Conservation (phyloP, 2,888 invertebrate genomes). For the Morpho achilles region DNA sequence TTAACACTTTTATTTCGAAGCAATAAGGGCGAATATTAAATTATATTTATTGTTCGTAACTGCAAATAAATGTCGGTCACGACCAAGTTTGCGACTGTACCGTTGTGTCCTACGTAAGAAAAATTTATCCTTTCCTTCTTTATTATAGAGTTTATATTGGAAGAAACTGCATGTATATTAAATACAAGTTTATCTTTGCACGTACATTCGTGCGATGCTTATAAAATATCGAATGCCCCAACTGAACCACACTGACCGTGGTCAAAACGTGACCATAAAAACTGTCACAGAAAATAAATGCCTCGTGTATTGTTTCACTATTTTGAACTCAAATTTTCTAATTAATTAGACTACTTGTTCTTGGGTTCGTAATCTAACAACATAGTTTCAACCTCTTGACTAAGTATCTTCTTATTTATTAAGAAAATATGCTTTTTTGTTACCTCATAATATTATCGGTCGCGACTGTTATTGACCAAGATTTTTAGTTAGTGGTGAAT, state of each 20-base stretch:
- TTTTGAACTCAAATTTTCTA: constrained; percentile 23
- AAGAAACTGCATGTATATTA: background rate
- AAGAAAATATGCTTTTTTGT: constrained; percentile 15
- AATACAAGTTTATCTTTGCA: constrained; percentile 31
- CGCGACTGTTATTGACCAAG: background rate
- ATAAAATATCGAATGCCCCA: constrained; percentile 46
- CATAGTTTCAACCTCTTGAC: constrained; percentile 28
- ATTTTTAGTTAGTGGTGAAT: background rate
- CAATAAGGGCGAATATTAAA: constrained; percentile 21
- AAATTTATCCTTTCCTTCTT: background rate
- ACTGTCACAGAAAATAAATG: constrained; percentile 48
- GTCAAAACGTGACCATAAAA: constrained; percentile 48
- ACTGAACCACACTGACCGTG: constrained; percentile 35
- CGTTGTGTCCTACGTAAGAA: constrained; percentile 4
- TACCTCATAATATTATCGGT: constrained; percentile 7
- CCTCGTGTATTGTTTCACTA: constrained; percentile 16
- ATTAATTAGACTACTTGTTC: constrained; percentile 18
- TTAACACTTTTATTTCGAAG: constrained; percentile 11
- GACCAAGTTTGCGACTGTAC: constrained; percentile 3
- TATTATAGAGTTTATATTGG: constrained; percentile 10
- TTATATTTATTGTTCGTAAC: constrained; percentile 19
- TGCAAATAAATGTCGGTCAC: constrained; percentile 27
- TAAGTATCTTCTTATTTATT: constrained; percentile 25
- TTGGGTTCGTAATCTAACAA: constrained; percentile 22
- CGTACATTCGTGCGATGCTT: constrained; percentile 44